These are phyloP conservation scores for Mimachlamys varia DNA, from an alignment of 2,888 invertebrate species.

Conservation along the genomic window DNA sequence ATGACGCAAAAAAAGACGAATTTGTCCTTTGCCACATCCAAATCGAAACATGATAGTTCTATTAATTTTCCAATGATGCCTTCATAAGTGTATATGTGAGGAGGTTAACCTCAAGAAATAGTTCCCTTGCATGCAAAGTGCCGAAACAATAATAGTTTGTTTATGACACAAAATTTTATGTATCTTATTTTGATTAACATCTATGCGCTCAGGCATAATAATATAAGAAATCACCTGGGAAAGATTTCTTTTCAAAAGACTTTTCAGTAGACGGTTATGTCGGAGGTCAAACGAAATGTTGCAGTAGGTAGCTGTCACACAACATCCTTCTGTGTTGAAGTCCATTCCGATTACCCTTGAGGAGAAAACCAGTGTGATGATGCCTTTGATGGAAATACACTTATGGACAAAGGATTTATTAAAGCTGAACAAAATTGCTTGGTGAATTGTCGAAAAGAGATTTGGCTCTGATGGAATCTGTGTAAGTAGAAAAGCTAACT, in stretches of 20 bases:
- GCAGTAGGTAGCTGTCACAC: not conserved
- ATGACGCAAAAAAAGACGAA: not conserved
- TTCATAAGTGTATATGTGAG: not conserved
- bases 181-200: not conserved
- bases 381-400: too few relatives aligned
- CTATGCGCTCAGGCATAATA: not conserved
- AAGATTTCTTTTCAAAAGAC: conserved; percentile 5
- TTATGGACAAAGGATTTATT: too few relatives aligned
- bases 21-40: not conserved
- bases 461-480: too few relatives aligned
- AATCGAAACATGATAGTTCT: not conserved
- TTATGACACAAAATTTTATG: conserved; percentile 10
- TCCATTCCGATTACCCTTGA: too few relatives aligned
- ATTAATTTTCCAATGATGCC: not conserved
- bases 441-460: too few relatives aligned
- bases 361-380: too few relatives aligned
- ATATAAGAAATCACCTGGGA: not conserved
- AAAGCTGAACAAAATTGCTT: too few relatives aligned
- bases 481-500: too few relatives aligned
- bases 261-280: not conserved
- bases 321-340: too few relatives aligned
- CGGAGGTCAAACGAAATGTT: not conserved
- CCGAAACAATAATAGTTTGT: not conserved
- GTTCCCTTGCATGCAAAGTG: not conserved
- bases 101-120: not conserved